Percentiles rank a stretch among this genome's conserved stretches.
These are phyloP conservation scores for Brachyhypopomus gauderio DNA, from an alignment of 2,113 vertebrate species.

Conservation along the genomic window DNA sequence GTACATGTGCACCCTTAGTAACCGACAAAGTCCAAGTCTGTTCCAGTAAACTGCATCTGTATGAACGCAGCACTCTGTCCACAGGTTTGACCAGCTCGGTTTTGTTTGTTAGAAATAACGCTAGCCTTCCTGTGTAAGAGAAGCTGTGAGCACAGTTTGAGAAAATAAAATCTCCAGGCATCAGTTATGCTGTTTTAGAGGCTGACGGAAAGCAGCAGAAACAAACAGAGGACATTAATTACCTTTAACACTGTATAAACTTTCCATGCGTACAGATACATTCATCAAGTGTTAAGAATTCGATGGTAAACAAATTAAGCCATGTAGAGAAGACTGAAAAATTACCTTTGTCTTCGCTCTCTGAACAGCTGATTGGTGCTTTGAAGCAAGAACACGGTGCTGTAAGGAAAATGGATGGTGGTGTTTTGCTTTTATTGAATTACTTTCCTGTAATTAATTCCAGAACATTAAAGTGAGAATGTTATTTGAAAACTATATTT, in stretches of 20 bases:
- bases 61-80: neutral
- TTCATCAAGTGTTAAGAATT: slow-evolving; percentile 55
- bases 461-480: neutral
- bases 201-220: slow-evolving; percentile 32
- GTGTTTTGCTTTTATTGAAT: slow-evolving; percentile 8
- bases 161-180: neutral
- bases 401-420: slow-evolving; percentile 4
- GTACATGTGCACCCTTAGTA: neutral
- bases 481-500: neutral
- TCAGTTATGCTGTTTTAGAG: neutral
- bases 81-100: too few relatives aligned
- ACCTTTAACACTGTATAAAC: slow-evolving; percentile 33
- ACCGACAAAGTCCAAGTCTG: neutral
- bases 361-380: neutral
- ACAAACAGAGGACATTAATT: slow-evolving; percentile 60
- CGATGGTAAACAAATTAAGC: slow-evolving; percentile 61
- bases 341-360: neutral
- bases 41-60: neutral
- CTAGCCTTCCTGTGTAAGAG: neutral
- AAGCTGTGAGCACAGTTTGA: neutral
- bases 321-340: slow-evolving; percentile 33
- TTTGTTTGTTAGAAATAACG: neutral
- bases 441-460: slow-evolving; percentile 9
- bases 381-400: neutral
- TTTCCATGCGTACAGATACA: slow-evolving; percentile 34